A percentile compares a stretch with the other conserved stretches of the same genome.
Evolutionary conservation across 2,113 vertebrate genomes (phyloP).

Genomic region (Eonycteris spelaea): DNA sequence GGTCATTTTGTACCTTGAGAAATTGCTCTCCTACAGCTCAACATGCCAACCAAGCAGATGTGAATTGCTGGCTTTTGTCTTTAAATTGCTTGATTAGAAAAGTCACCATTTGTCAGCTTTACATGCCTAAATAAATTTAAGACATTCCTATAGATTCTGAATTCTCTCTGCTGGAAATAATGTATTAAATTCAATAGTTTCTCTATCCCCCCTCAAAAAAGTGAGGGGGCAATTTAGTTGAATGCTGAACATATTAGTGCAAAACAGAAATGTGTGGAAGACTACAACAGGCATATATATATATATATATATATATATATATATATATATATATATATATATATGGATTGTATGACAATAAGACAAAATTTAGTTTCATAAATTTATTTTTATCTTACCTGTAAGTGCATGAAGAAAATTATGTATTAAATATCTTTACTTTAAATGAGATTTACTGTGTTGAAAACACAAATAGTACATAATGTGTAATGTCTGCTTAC

Average conservation of each 20-base stretch:
- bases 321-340: not conserved
- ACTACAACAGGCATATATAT: not conserved
- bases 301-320: not conserved
- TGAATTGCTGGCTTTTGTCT: not conserved
- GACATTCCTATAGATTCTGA: not conserved
- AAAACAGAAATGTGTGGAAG: not conserved
- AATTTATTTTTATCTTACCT: not conserved
- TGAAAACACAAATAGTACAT: not conserved
- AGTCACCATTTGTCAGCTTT: not conserved
- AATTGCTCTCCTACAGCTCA: not conserved
- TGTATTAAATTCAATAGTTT: not conserved
- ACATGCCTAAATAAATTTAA: not conserved
- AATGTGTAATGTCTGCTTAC: not conserved
- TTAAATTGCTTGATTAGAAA: not conserved
- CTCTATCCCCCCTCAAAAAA: not conserved
- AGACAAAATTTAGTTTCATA: not conserved
- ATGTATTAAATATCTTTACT: conserved; percentile 32
- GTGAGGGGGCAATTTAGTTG: not conserved
- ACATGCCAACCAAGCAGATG: not conserved
- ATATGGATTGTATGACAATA: not conserved
- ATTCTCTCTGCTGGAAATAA: not conserved
- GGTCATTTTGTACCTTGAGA: not conserved
- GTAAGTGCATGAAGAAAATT: conserved; percentile 11
- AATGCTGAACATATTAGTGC: not conserved
- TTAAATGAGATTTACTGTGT: not conserved